Base-by-base conservation (phyloP, 1,140 invertebrate species). In the Drosophila varians region DNA sequence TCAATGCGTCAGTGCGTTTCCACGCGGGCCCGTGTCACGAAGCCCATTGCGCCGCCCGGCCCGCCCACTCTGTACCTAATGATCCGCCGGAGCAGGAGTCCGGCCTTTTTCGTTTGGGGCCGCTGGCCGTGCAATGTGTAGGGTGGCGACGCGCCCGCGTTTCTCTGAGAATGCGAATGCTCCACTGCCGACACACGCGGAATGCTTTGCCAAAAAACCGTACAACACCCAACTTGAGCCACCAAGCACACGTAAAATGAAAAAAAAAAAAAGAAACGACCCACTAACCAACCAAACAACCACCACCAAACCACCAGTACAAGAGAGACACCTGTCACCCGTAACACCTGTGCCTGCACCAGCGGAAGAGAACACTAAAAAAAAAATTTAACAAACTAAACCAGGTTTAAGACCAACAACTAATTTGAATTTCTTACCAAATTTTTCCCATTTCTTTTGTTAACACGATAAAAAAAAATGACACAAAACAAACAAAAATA, bases 181-280 rank as follows among this genome's bases (percentile, higher is more conserved):
- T 66, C 40, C 57, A 69, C 40, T 54, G 58, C 56, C 56, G 69
- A 48, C 26, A 86, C 60, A 77, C 56, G 65, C 49, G 65, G 60
- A 83, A 72, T 84, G 76, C 66, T 73, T 42, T 84, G 79, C 79
- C 79, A 80, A 80, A 28, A 80, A 76, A 84, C 80, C 79, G 79
- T 84, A 84, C 53, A 84, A 84, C 79, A 80, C 72, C 79, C 79
- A 84, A 84, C 75, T 66, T 64, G 82, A 74, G 74, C 80, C 79
- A 84, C 72, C 38, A 58, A 42, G 53, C 61, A 83, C 49, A 75
- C 74, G 54, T 49, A 68, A 56, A 48, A 57, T 34, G 45, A 36
- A 23, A 48, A 60, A 42, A 25, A 36, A n/a, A n/a, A n/a, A n/a
- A n/a, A n/a, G n/a, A n/a, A n/a, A n/a, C n/a, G n/a, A 42, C 25